Base-by-base conservation (phyloP, 2,113 vertebrate species). In the Clarias macrocephalus region DNA sequence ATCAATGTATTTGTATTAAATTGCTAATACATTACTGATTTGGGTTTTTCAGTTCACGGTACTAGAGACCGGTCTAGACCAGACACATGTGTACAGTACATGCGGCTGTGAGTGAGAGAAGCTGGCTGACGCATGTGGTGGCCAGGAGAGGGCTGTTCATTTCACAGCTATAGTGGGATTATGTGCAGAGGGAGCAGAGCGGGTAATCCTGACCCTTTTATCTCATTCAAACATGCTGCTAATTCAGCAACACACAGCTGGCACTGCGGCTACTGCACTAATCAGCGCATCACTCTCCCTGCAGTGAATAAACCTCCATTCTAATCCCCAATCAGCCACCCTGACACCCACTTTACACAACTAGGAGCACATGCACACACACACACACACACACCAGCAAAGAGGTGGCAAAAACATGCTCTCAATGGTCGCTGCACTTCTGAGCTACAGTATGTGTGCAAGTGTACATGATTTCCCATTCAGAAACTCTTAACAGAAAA, bases 141-240 rank as follows among this genome's bases (percentile, higher is more conserved):
- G 88, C 91, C 88, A 91, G 91, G 89, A 84, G 89, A 92, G 91
- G 92, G 89, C 89, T 93, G 91, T 92, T 94, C 92, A 96, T 96
- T 96, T 96, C 96, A 96, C 95, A 96, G 95, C 96, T 96, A 92
- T 95, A 94, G 96, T 93, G 94, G 95, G 96, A 96, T 97, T 96
- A 96, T 92, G 88, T 92, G 94, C 91, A 88, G 94, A 93, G 70
- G 94, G 95, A 91, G 95, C 84, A 93, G 91, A 91, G 95, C 95
- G 93, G 95, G 81, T 96, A 96, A 96, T 95, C 95, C 89, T 86
- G 92, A 91, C 94, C 93, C 95, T 97, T 97, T 97, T 97, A 97
- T 97, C 97, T 96, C 96, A 96, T 97, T 96, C 96, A 96, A 96
- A 96, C 96, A 97, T 96, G 95, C 94, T 96, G 96, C 96, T 97